Base-by-base conservation (phyloP, 2,888 invertebrate genomes). In the Synanthedon tipuliformis region DNA sequence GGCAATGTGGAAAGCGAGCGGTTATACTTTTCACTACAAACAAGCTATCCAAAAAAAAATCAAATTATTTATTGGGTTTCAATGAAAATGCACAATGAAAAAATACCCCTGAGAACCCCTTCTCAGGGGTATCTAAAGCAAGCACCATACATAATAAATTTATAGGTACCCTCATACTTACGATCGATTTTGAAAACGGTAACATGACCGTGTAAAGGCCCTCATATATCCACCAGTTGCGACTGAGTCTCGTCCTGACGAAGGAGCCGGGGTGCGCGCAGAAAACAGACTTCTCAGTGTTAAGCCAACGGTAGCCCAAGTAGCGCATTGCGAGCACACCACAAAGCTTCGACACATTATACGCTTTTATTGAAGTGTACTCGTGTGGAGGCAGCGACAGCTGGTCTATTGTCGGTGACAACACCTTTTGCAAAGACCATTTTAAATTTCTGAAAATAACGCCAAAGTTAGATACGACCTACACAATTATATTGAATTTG, bases 111-210 rank as follows among this genome's bases (percentile, higher is more conserved):
- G 23, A 23, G 23, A 4, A n/a, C n/a, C n/a, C n/a, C n/a, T n/a
- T n/a, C n/a, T n/a, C n/a, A n/a, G n/a, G n/a, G n/a, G n/a, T n/a
- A n/a, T n/a, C n/a, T n/a, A n/a, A n/a, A n/a, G n/a, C n/a, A n/a
- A n/a, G 41, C 5, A 13, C 5, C 18, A 15, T 15, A 18, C n/a
- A 16, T 12, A 16, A 50, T 34, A 50, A 50, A 50, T 50, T 18
- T 18, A 8, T n/a, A 45, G 13, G n/a, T 13, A 13, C 3, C 7
- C 45, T 7, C 41, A 48, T 48, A 81, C 90, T 89, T 80, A 96
- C 96, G 88, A 97, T 76, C 18, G 94, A 93, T 80, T 98, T 99
- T 4, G 96, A 95, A 76, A 98, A 98, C 3, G 98, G 98, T 57
- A 93, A 86, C 60, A 94, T 94, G 0, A 94, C 49, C 4, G 90